A percentile compares a stretch with the other conserved stretches of the same genome.
phyloP scores from a whole-genome alignment of 2,113 vertebrate genomes.

The Isichthys henryi region DNA sequence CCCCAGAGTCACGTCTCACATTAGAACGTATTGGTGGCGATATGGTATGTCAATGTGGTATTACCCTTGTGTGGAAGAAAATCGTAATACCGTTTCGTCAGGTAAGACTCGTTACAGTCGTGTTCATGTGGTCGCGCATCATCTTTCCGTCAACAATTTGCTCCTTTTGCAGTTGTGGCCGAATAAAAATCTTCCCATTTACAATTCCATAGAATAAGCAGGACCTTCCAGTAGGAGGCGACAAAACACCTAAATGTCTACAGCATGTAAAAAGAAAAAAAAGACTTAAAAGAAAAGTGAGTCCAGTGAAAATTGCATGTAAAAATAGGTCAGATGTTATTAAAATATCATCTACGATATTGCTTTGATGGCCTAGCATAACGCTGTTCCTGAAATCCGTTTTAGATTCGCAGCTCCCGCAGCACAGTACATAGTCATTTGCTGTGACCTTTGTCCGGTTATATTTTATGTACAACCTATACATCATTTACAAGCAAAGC shows the following conservation, averaged over 20 bases:
- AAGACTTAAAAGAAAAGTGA: no score
- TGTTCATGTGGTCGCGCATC: neutral
- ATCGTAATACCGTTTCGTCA: neutral
- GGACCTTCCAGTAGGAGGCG: conserved; percentile 10
- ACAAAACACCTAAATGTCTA: neutral
- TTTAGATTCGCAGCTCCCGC: neutral
- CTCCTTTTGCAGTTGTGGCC: neutral
- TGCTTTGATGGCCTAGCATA: neutral
- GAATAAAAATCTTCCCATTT: neutral
- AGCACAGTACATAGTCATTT: neutral
- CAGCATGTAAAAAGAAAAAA: neutral
- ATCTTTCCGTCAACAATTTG: neutral
- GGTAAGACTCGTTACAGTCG: neutral
- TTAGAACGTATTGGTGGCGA: neutral
- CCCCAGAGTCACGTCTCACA: neutral
- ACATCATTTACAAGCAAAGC: neutral
- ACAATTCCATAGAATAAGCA: neutral
- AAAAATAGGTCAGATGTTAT: neutral
- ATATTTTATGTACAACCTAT: neutral
- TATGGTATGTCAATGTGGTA: neutral
- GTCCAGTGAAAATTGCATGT: neutral
- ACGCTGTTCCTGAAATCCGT: neutral
- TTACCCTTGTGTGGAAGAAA: neutral
- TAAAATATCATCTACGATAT: neutral
- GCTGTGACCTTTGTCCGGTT: neutral